A percentile compares a stretch with the other conserved stretches of the same genome.
Conservation (phyloP, 2,113 vertebrate genomes). For the Sialia sialis region DNA sequence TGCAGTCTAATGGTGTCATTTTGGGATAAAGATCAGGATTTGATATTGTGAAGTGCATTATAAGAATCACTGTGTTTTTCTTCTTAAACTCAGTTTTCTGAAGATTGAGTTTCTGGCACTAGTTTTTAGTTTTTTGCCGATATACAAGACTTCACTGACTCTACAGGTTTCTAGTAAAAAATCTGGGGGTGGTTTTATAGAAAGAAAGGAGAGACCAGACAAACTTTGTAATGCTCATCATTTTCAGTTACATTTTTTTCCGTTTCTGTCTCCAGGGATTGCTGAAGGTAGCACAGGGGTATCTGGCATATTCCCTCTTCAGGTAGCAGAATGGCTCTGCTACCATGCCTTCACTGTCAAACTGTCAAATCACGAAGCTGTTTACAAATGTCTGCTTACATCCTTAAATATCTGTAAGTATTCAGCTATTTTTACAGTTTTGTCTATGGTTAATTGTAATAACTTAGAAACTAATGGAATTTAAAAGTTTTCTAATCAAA, state of each 20-base stretch:
- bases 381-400: slow-evolving; percentile 70
- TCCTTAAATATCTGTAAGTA: slow-evolving; percentile 67
- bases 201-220: not conserved
- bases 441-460: not conserved
- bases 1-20: not conserved
- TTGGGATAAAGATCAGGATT: not conserved
- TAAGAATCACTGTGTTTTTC: not conserved
- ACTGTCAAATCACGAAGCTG: slow-evolving; percentile 46
- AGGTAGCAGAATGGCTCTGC: slow-evolving; percentile 73
- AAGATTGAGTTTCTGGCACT: not conserved
- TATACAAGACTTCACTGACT: not conserved
- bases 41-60: not conserved
- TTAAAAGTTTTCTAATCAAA: not conserved
- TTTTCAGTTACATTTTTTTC: not conserved
- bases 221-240: not conserved
- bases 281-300: not conserved
- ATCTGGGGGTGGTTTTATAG: not conserved
- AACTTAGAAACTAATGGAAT: not conserved
- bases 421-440: not conserved
- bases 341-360: slow-evolving; percentile 70
- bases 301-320: slow-evolving; percentile 36
- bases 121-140: not conserved
- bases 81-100: not conserved
- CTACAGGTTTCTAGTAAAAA: not conserved
- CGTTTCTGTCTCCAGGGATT: slow-evolving; percentile 21